Percentiles rank a stretch among this genome's conserved stretches.
These are phyloP conservation scores for Acronicta alni DNA, from an alignment of 2,888 invertebrate species.

Conservation along the genomic window DNA sequence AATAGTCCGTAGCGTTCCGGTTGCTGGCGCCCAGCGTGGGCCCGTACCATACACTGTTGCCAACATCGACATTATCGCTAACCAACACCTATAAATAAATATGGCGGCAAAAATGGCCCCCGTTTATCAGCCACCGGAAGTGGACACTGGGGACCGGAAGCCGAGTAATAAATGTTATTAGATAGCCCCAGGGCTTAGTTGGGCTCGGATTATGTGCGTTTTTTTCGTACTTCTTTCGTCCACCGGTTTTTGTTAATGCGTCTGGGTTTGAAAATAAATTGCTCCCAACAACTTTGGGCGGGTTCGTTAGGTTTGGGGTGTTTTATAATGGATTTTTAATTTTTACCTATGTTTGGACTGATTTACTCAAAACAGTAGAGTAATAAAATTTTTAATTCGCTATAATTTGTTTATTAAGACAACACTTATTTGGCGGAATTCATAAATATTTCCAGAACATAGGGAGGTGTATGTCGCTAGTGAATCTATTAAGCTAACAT, in stretches of 20 bases:
- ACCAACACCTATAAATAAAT: conserved; percentile 88
- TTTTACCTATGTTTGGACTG: conserved; percentile 8
- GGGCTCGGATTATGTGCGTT: conserved; percentile 73
- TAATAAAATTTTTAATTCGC: no score
- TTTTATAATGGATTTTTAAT: conserved; percentile 17
- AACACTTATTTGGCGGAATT: no score
- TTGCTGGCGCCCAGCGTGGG: conserved; percentile 52
- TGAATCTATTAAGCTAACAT: no score
- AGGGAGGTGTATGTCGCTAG: no score
- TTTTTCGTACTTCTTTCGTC: conserved; percentile 82
- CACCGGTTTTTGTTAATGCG: conserved; percentile 87
- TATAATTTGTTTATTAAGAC: no score
- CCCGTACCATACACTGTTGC: conserved; percentile 73
- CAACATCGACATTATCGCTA: conserved; percentile 82
- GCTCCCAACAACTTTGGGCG: conserved; percentile 74
- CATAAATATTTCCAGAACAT: no score
- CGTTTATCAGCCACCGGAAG: conserved; percentile 88
- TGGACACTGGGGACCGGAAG: conserved; percentile 87
- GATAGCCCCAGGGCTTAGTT: conserved; percentile 89
- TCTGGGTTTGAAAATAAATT: conserved; percentile 86
- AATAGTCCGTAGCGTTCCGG: conserved; percentile 60
- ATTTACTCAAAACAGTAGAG: conserved; percentile 11
- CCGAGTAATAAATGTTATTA: conserved; percentile 89
- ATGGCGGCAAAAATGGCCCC: conserved; percentile 88
- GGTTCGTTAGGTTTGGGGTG: conserved; percentile 45